Evolutionary conservation across 2,797 vertebrate genomes (phyloP).

Genomic region (Zenarchopterus dispar): DNA sequence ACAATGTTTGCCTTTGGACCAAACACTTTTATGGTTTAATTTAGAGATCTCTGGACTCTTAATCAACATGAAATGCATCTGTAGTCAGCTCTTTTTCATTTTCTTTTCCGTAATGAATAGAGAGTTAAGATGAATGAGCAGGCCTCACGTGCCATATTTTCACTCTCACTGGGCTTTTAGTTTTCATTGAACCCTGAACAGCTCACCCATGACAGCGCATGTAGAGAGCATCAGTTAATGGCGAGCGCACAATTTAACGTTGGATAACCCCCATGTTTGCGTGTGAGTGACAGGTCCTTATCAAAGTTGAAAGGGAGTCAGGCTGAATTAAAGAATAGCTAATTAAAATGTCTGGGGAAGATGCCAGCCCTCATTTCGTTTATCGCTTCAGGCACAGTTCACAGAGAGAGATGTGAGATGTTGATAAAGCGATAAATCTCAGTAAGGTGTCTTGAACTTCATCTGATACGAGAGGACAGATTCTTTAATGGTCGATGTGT

Average conservation of each 20-base stretch:
- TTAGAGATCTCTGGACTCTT: slow-evolving; percentile 29
- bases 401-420: slow-evolving; percentile 44
- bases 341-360: slow-evolving; percentile 84
- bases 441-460: slow-evolving; percentile 29
- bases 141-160: slow-evolving; percentile 47
- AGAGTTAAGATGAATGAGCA: slow-evolving; percentile 46
- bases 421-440: slow-evolving; percentile 6
- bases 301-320: slow-evolving; percentile 83
- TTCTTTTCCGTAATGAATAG: slow-evolving; percentile 22
- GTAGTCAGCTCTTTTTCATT: slow-evolving; percentile 37
- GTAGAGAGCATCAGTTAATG: slow-evolving; percentile 47
- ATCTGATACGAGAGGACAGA: slow-evolving; percentile 41
- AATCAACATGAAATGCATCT: slow-evolving; percentile 44
- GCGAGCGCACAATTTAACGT: slow-evolving; percentile 58
- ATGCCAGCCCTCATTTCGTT: slow-evolving; percentile 65
- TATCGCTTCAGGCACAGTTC: slow-evolving; percentile 61
- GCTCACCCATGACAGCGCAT: slow-evolving; percentile 47
- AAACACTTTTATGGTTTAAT: slow-evolving; percentile 23
- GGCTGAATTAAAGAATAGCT: slow-evolving; percentile 82
- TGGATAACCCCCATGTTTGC: slow-evolving; percentile 57
- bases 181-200: slow-evolving; percentile 57
- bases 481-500: slow-evolving; percentile 32
- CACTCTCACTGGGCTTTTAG: slow-evolving; percentile 56
- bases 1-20: neutral
- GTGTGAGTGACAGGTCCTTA: slow-evolving; percentile 79